Base-by-base conservation (phyloP, 2,888 invertebrate genomes). In the Volucella bombylans region DNA sequence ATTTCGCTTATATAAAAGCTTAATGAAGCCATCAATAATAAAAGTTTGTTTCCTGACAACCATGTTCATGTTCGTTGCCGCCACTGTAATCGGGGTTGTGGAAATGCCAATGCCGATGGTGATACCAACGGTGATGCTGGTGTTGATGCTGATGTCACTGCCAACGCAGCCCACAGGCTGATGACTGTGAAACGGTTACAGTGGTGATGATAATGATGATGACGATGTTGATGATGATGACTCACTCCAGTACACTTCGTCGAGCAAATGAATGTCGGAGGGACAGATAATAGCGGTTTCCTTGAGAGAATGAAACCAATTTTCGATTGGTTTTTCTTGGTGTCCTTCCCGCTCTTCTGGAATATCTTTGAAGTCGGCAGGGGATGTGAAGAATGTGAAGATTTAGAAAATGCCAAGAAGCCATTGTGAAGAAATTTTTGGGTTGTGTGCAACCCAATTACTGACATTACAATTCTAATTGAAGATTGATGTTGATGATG, bases 1-100 rank as follows among this genome's bases (percentile, higher is more conserved):
- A 74, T 87, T 87, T 87, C 87, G 88, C 88, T 88, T 88, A 88
- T 90, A 90, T 89, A 87, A 88, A 88, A 88, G 88, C 90, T 88
- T 89, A 89, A 89, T 90, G 90, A 89, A 89, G 89, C 88, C 80
- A 86, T 87, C 86, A 82, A 86, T 87, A 87, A 87, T 86, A 86
- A 86, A 87, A 86, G 82, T 87, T 86, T 78, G 47, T 77, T 68
- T 59, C 81, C 54, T 65, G 50, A 83, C 54, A 73, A 52, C 64
- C 72, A 45, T 82, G 83, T 83, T 69, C 78, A 77, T 87, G 50
- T 86, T 78, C 86, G 79, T n/a, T 69, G 67, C 76, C 71, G 59
- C 82, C 86, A 87, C 87, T 87, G 87, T 86, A 86, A 83, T 80
- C 45, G 86, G 87, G 87, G 87, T 87, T 87, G 71, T 85, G 86